Conservation (phyloP, 2,888 invertebrate species). For the Melanargia galathea region DNA sequence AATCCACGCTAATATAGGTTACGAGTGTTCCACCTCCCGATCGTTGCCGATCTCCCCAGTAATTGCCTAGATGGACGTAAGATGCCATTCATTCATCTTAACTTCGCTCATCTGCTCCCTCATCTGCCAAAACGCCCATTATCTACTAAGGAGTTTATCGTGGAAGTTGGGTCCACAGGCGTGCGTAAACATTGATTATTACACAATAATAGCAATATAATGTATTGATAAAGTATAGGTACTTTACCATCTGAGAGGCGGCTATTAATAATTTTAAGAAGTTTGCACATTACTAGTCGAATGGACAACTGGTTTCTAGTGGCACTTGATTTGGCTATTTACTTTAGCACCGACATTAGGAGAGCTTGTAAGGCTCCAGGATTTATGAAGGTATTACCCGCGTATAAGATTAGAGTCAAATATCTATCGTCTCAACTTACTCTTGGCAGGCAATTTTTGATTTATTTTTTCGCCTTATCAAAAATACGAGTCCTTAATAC, state of each 20-base stretch:
- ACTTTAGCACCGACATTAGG: too few species aligned
- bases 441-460: too few species aligned
- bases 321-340: neutral
- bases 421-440: too few species aligned
- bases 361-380: too few species aligned
- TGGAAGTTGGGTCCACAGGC: slow-evolving; percentile 14
- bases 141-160: slow-evolving; percentile 31
- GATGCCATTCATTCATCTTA: slow-evolving; percentile 41
- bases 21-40: slow-evolving; percentile 36
- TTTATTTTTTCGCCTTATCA: too few species aligned
- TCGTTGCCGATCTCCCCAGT: slow-evolving; percentile 39
- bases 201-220: slow-evolving; percentile 12
- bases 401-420: too few species aligned
- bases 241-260: neutral
- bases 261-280: neutral
- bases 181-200: slow-evolving; percentile 13
- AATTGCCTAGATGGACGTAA: slow-evolving; percentile 37
- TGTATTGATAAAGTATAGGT: neutral
- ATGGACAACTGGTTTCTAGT: neutral
- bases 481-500: too few species aligned
- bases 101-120: slow-evolving; percentile 35
- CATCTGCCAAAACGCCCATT: slow-evolving; percentile 40
- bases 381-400: too few species aligned
- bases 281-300: neutral
- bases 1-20: slow-evolving; percentile 36